A percentile compares a stretch with the other conserved stretches of the same genome.
phyloP scores from a whole-genome alignment of 2,113 vertebrate species.

The Myrmecobius fasciatus region DNA sequence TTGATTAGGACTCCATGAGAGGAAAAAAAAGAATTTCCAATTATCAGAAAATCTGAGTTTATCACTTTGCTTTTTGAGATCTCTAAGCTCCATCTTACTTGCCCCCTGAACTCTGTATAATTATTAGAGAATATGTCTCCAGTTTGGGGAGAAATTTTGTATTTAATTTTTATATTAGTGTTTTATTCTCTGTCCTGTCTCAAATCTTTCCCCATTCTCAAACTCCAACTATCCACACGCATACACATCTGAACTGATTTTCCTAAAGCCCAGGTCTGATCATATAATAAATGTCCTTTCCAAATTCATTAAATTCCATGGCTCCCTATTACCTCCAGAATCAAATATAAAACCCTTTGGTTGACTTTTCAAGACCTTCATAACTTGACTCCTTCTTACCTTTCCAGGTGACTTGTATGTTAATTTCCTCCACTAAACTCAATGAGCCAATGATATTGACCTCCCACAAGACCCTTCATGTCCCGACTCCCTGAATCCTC shows the following conservation, averaged over 20 bases:
- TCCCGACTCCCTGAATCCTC: not conserved
- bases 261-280: not conserved
- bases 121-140: not conserved
- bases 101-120: not conserved
- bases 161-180: too few relatives aligned
- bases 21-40: not conserved
- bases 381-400: not conserved
- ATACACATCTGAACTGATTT: too few relatives aligned
- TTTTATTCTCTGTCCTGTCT: not conserved
- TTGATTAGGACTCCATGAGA: not conserved
- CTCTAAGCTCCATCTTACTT: not conserved
- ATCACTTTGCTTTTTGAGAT: not conserved
- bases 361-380: not conserved
- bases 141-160: not conserved
- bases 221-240: too few relatives aligned
- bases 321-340: not conserved
- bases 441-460: not conserved
- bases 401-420: not conserved
- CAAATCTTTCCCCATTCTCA: not conserved
- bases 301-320: not conserved
- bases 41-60: not conserved
- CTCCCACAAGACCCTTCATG: not conserved
- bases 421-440: not conserved
- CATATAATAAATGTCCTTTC: not conserved
- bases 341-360: not conserved